These are phyloP conservation scores for Eupeodes corollae DNA, from an alignment of 1,140 invertebrate species.

Conservation along the genomic window DNA sequence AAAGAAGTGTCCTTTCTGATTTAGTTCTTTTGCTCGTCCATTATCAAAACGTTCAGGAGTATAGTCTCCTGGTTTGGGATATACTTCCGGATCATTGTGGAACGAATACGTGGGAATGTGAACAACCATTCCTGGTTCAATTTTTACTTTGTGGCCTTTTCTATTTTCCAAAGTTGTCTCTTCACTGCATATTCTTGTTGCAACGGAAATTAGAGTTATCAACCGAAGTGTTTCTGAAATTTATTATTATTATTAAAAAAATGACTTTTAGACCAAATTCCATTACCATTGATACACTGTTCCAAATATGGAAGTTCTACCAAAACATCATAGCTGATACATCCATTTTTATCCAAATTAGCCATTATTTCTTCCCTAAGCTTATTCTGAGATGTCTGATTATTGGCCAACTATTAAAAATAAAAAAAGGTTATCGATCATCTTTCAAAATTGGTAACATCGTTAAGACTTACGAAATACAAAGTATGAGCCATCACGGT, in stretches of 20 bases:
- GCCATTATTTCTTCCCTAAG: too few relatives aligned
- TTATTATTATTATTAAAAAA: not conserved
- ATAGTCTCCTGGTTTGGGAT: constrained; percentile 45
- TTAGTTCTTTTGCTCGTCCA: constrained; percentile 12
- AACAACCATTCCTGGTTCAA: constrained; percentile 20
- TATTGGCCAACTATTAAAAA: too few relatives aligned
- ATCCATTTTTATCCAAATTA: too few relatives aligned
- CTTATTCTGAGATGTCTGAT: too few relatives aligned
- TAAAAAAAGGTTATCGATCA: too few relatives aligned
- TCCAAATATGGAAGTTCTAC: constrained; percentile 22
- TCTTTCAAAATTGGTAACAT: too few relatives aligned
- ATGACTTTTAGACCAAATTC: not conserved
- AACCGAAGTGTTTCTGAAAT: constrained; percentile 21
- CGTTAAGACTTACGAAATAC: constrained; percentile 14
- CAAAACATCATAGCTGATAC: too few relatives aligned
- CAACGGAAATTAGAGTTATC: constrained; percentile 17
- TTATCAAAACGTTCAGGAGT: constrained; percentile 48
- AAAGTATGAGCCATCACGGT: constrained; percentile 21
- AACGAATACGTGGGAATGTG: constrained; percentile 19
- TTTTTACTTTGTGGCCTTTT: constrained; percentile 8
- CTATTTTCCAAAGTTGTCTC: constrained; percentile 32
- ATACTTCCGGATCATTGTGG: constrained; percentile 34
- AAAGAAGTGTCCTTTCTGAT: constrained; percentile 27
- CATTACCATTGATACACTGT: constrained; percentile 22
- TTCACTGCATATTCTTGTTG: constrained; percentile 28